Evolutionary conservation across 1,140 invertebrate species (phyloP), one percentile per base, ranked within the genome.

Genomic region (Eumaeus atala): DNA sequence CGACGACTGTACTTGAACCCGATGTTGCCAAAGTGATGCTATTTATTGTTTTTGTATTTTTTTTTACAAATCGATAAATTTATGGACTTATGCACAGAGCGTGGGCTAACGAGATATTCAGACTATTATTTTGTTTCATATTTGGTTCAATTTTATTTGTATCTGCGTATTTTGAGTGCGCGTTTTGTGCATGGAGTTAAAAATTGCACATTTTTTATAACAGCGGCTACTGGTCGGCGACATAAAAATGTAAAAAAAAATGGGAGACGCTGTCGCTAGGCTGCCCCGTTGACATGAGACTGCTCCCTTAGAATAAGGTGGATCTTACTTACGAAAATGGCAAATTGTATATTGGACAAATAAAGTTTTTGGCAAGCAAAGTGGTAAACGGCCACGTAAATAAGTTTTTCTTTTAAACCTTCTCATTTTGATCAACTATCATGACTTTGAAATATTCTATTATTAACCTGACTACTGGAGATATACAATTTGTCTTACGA

Each of bases 181-280:
- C 72, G 73, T 72, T 84, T 77, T 77, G 73, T 74, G 71, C 71
- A 51, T 70, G 63, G 57, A 77, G 74, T 84, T 74, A 68, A 77
- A 80, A 69, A 62, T 76, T 84, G 84, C 84, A 85, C 81, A 87
- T 82, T 85, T 84, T 62, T 77, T 77, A 81, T 74, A 70, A 62
- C 74, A 71, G 63, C 68, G 65, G 66, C 72, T 77, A 48, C 64
- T 57, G 74, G 74, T 66, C 70, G 66, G 70, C 77, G 77, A 58
- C 73, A 77, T 72, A 62, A 69, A 70, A 80, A 44, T 44, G 40
- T 44, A 44, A 80, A 80, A 56, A 52, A 57, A 72, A 68, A 61
- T 70, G 69, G 54, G 61, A 57, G 42, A 67, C 21, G 21, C 21
- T 79, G 72, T 74, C 77, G 77, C 66, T 66, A 74, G 73, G 66